These are phyloP conservation scores for Drosophila prolongata DNA, from an alignment of 2,888 invertebrate genomes.

Conservation along the genomic window DNA sequence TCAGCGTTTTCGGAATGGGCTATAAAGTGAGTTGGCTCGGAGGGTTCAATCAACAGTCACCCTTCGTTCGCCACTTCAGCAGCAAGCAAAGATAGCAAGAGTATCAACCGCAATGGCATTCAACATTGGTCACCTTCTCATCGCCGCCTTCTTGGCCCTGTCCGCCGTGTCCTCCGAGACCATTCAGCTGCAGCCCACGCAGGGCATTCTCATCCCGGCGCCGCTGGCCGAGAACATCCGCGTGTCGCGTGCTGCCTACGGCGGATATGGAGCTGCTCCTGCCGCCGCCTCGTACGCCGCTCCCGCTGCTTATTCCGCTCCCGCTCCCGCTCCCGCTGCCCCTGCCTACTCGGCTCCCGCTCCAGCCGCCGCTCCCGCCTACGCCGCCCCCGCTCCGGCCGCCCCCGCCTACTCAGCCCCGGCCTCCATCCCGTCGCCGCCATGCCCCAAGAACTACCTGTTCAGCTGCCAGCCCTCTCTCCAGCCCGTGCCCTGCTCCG, in stretches of 20 bases:
- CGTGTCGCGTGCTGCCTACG: constrained; percentile 67
- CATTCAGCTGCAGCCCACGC: constrained; percentile 79
- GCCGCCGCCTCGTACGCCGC: constrained; percentile 41
- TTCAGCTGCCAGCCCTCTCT: constrained; percentile 81
- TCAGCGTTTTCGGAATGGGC: constrained; percentile 54
- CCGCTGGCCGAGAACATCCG: constrained; percentile 78
- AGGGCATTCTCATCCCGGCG: constrained; percentile 81
- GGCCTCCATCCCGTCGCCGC: constrained; percentile 64
- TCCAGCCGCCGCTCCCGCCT: constrained; percentile 60
- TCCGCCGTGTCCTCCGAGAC: constrained; percentile 54
- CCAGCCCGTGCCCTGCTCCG: constrained; percentile 77
- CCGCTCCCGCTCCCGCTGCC: constrained; percentile 54
- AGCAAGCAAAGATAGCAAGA: constrained; percentile 48
- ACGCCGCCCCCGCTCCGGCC: constrained; percentile 56
- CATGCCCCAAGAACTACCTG: constrained; percentile 81
- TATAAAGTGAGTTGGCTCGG: constrained; percentile 60
- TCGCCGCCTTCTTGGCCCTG: constrained; percentile 56
- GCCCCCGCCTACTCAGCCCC: constrained; percentile 39
- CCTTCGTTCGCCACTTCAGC: constrained; percentile 39
- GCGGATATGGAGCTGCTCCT: constrained; percentile 50
- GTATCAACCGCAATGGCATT: constrained; percentile 57
- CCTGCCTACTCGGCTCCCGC: constrained; percentile 61
- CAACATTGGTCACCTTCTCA: constrained; percentile 51
- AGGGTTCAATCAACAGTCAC: constrained; percentile 55
- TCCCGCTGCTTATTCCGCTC: constrained; percentile 52